A percentile compares a stretch with the other conserved stretches of the same genome.
These are phyloP conservation scores for Macquaria ambigua DNA, from an alignment of 2,113 vertebrate species.

Conservation along the genomic window DNA sequence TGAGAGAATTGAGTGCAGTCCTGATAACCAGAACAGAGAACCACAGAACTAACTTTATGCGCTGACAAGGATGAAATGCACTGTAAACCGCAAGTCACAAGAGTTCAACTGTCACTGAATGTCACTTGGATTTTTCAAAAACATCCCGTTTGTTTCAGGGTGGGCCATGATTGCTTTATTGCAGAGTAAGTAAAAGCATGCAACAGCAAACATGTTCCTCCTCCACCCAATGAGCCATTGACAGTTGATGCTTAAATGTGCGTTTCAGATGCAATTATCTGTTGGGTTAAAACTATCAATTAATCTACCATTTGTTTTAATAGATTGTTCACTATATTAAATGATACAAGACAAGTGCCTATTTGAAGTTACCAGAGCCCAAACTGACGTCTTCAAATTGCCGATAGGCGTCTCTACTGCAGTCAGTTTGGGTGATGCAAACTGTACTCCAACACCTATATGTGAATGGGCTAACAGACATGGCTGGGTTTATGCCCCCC, in stretches of 20 bases:
- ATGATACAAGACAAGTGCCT: background rate
- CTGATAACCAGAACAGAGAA: background rate
- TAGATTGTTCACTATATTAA: background rate
- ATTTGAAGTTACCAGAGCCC: background rate
- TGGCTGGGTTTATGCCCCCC: no score
- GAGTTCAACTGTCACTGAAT: background rate
- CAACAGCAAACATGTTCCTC: background rate
- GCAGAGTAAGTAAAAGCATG: background rate
- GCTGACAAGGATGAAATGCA: background rate
- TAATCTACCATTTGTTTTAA: background rate
- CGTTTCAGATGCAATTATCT: background rate
- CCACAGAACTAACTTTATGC: background rate
- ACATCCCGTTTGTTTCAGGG: background rate
- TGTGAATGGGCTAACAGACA: background rate
- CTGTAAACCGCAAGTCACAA: background rate
- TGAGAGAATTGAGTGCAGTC: background rate
- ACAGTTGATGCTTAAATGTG: background rate
- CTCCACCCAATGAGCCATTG: background rate
- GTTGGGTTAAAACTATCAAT: background rate
- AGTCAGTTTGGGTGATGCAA: background rate
- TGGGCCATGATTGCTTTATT: background rate
- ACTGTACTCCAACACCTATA: background rate
- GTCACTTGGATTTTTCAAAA: background rate
- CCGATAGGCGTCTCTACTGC: background rate
- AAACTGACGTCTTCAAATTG: background rate